phyloP scores from a whole-genome alignment of 1,140 invertebrate genomes.

The Periplaneta americana region DNA sequence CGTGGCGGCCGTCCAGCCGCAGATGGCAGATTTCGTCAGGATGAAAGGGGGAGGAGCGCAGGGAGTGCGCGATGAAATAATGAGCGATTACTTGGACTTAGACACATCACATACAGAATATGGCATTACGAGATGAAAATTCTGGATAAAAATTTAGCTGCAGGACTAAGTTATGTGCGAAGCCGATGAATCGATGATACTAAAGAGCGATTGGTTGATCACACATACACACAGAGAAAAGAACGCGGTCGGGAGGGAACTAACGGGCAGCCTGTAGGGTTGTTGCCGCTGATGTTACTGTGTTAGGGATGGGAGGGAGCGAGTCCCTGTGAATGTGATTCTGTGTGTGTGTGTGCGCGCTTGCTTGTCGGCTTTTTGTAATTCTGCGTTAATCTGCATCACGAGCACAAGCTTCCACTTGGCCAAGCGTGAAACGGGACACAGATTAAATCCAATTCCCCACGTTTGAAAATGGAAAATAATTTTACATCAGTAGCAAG shows the following conservation, averaged over 20 bases:
- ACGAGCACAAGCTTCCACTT: constrained; percentile 15
- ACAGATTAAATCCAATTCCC: constrained; percentile 19
- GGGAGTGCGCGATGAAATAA: no score
- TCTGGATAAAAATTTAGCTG: neutral
- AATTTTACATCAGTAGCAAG: constrained; percentile 18
- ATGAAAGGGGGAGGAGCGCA: no score
- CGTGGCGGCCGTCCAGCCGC: no score
- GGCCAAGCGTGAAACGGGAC: constrained; percentile 15
- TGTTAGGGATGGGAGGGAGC: neutral
- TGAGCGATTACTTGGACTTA: no score
- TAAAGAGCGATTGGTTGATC: neutral
- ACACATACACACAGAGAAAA: neutral
- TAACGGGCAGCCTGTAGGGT: neutral
- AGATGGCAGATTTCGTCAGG: no score
- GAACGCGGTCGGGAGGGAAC: neutral
- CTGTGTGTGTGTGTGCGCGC: neutral
- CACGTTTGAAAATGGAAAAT: constrained; percentile 18
- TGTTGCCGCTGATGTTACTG: neutral
- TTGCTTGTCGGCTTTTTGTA: constrained; percentile 18
- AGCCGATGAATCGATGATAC: neutral
- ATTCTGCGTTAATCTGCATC: constrained; percentile 18
- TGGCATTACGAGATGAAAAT: neutral
- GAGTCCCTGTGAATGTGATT: constrained; percentile 6
- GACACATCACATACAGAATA: neutral
- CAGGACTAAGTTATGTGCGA: neutral